Conservation (phyloP, 1,140 invertebrate species). For the Centruroides vittatus region DNA sequence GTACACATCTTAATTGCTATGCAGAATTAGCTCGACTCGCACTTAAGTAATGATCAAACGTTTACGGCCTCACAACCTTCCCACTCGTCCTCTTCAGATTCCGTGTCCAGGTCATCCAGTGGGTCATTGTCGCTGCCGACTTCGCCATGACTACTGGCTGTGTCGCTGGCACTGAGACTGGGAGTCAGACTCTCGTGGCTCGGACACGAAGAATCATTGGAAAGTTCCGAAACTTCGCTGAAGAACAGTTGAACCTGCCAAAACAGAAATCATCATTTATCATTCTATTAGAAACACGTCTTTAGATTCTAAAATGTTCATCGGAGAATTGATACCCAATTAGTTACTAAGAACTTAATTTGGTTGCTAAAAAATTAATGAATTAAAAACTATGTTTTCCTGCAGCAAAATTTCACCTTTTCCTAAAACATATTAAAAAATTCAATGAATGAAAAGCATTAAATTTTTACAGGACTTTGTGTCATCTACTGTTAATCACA, state of each 20-base stretch:
- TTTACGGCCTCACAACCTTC: constrained; percentile 15
- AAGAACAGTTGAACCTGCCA: constrained; percentile 11
- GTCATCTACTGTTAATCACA: no score
- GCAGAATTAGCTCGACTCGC: no score
- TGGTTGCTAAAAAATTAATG: no score
- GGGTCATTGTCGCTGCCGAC: constrained; percentile 15
- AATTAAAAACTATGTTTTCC: no score
- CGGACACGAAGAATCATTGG: neutral
- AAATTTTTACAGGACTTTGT: no score
- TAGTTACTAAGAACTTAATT: no score
- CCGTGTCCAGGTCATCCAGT: constrained; percentile 12
- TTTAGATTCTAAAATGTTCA: no score
- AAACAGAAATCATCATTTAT: neutral
- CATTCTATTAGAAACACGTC: neutral
- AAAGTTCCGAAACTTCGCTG: constrained; percentile 1
- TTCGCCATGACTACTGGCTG: constrained; percentile 10
- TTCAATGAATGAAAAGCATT: no score
- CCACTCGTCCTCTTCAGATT: constrained; percentile 17
- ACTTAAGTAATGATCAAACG: constrained; percentile 9
- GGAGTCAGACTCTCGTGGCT: neutral
- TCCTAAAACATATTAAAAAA: no score
- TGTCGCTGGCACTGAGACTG: constrained; percentile 8
- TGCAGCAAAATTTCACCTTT: no score
- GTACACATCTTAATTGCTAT: no score
- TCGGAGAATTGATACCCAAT: no score